Base-by-base conservation (phyloP, 2,888 invertebrate genomes). In the Pachymerium ferrugineum region DNA sequence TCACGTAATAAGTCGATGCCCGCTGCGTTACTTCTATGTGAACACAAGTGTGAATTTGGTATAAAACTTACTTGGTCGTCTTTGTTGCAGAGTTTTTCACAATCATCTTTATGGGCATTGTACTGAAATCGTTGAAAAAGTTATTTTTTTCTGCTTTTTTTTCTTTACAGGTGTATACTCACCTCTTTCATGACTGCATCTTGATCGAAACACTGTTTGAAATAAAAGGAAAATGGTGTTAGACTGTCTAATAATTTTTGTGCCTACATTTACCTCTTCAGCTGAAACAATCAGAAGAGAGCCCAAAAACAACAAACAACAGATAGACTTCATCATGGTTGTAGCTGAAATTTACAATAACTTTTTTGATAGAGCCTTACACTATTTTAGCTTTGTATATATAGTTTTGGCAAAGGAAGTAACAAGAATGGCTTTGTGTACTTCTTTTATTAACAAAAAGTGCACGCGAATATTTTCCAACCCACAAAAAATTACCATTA, bases 81-180 rank as follows among this genome's bases (percentile, higher is more conserved):
- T 33, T 33, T 33, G 33, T 33, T 33, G 12, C 6, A 6, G 6
- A 33, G 12, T 33, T 33, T 12, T 33, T 33, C 6, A 33, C 33
- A 33, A 8, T 33, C 6, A 8, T 33, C 12, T 33, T 33, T 12
- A 33, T 33, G 33, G 33, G 5, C 33, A 8, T 33, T 33, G 33
- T 33, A 33, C 33, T 33, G 33, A 33, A 33, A 33, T 8, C 12
- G 33, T 33, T 73, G 12, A 1, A 19, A 74, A 22, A 35, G 5
- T n/a, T n/a, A 12, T 8, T 33, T 33, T 33, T 8, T 12, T 8
- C 6, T 8, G 12, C n/a, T n/a, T 71, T 72, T 14, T 75, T 76
- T 69, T 72, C 54, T 42, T 76, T 72, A n/a, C n/a, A n/a, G n/a
- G n/a, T n/a, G n/a, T n/a, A n/a, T n/a, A n/a, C n/a, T n/a, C n/a